Evolutionary conservation across 2,797 vertebrate species (phyloP).

Genomic region (Epinephelus coioides): DNA sequence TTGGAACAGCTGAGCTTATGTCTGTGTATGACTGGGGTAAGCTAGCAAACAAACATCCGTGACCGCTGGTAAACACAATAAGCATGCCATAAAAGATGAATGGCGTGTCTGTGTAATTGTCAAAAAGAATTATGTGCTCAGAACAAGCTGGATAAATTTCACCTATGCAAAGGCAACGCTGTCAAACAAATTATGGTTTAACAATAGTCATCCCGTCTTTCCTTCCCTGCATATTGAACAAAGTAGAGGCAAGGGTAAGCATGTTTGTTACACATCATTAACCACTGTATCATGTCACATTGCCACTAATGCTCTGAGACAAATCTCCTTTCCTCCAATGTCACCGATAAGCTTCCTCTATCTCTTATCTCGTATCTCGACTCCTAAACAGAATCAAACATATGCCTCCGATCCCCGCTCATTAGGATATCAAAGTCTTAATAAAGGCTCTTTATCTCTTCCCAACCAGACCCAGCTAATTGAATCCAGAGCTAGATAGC

Average conservation of each 20-base stretch:
- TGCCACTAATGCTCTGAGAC: conserved; percentile 70
- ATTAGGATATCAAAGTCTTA: conserved; percentile 76
- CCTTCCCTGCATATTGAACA: conserved; percentile 44
- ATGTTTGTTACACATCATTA: conserved; percentile 76
- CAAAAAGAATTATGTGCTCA: conserved; percentile 56
- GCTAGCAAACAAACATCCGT: conserved; percentile 39
- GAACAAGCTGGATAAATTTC: conserved; percentile 41
- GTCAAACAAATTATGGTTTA: conserved; percentile 46
- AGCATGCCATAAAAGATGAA: conserved; percentile 62
- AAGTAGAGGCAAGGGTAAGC: conserved; percentile 64
- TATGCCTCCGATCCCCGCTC: conserved; percentile 57
- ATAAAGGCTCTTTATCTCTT: conserved; percentile 79
- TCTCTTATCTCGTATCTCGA: conserved; percentile 68
- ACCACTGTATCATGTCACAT: conserved; percentile 65
- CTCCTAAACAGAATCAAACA: conserved; percentile 68
- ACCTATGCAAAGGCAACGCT: conserved; percentile 38
- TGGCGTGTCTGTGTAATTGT: conserved; percentile 58
- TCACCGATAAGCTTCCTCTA: conserved; percentile 67
- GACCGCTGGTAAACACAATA: conserved; percentile 69
- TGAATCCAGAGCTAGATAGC: conserved; percentile 80
- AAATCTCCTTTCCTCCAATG: conserved; percentile 70
- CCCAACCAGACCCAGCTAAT: conserved; percentile 77
- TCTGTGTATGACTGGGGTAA: conserved; percentile 27
- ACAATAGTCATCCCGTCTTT: conserved; percentile 17
- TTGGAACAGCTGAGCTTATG: conserved; percentile 13